Evolutionary conservation across 2,797 vertebrate genomes (phyloP), one percentile per base, ranked within the genome.

Genomic region (Acipenser transmontanus): DNA sequence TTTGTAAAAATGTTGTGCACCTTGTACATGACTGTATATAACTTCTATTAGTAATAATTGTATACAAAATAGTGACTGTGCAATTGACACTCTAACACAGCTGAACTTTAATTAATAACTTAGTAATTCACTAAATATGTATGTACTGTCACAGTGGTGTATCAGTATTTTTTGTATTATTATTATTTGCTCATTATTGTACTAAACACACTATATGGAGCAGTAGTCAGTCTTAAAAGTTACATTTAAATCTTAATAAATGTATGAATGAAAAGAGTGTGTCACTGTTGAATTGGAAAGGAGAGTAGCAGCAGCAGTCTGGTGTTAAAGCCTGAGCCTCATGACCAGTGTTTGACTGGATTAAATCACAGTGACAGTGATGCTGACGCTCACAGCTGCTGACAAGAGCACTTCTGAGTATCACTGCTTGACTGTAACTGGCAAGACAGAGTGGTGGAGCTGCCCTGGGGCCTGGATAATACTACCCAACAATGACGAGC

Each of bases 371-470:
- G 57, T 59, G 13, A 52, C 54, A 57, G 34, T 34, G 34, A 34
- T 34, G 34, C 34, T 71, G 67, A 73, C 20, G 9, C 65, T 69
- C 48, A 73, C 7, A 11, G 7, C 2, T 50, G 13, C 13, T 61
- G 72, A 69, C 73, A 65, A 49, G 57, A 63, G 68, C 67, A 65
- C 67, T 75, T 75, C 69, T 59, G 71, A 72, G 59, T 47, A 51
- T 71, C 69, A 71, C 47, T 14, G 17, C 50, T 62, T 48, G 9
- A n/a, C 9, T 12, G 54, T 34, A 34, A 34, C 34, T 34, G 34
- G 34, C 34, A 34, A 34, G 34, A 34, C 34, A 34, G 34, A 34
- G 34, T 34, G 34, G 34, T 34, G 34, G 34, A 34, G 34, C 34
- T 34, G 34, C 34, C 34, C 34, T 4, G 34, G 34, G 34, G 34